Conservation (phyloP, 2,888 invertebrate species). For the Nysson spinosus region DNA sequence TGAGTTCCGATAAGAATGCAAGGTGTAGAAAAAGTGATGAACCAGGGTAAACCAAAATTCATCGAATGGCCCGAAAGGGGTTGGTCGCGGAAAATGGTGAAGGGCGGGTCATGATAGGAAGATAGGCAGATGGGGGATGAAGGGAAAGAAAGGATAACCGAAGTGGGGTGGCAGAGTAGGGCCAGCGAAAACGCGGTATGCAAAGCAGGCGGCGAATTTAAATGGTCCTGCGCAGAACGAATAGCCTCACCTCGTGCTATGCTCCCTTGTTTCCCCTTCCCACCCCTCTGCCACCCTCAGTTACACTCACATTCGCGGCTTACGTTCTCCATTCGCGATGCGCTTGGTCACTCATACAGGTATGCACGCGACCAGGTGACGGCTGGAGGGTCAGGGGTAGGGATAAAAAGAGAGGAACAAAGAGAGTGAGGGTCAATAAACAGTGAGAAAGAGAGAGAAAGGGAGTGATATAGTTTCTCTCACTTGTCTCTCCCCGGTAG, state of each 20-base stretch:
- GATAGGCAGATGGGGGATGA: constrained; percentile 16
- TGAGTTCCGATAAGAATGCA: constrained; percentile 11
- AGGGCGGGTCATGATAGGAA: constrained; percentile 57
- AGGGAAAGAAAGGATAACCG: constrained; percentile 15
- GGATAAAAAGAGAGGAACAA: not conserved
- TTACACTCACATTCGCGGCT: constrained; percentile 10
- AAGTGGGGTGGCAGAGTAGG: constrained; percentile 54
- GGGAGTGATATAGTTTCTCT: constrained; percentile 29
- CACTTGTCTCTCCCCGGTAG: constrained; percentile 40
- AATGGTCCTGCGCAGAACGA: constrained; percentile 74
- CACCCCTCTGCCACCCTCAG: constrained; percentile 14
- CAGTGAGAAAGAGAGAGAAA: constrained; percentile 57
- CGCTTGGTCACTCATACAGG: constrained; percentile 31
- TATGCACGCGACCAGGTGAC: constrained; percentile 27
- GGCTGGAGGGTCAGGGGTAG: too few species aligned
- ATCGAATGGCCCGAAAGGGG: constrained; percentile 46
- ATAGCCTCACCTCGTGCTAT: constrained; percentile 70
- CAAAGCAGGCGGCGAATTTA: constrained; percentile 75
- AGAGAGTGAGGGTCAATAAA: constrained; percentile 5
- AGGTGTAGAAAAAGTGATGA: not conserved
- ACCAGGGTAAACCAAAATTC: constrained; percentile 35
- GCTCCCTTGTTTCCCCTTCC: constrained; percentile 49
- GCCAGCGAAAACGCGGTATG: constrained; percentile 69
- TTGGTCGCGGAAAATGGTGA: constrained; percentile 60
- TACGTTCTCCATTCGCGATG: constrained; percentile 19